A percentile compares a stretch with the other conserved stretches of the same genome.
Conservation (phyloP, 2,797 vertebrate genomes). For the Carapus acus region DNA sequence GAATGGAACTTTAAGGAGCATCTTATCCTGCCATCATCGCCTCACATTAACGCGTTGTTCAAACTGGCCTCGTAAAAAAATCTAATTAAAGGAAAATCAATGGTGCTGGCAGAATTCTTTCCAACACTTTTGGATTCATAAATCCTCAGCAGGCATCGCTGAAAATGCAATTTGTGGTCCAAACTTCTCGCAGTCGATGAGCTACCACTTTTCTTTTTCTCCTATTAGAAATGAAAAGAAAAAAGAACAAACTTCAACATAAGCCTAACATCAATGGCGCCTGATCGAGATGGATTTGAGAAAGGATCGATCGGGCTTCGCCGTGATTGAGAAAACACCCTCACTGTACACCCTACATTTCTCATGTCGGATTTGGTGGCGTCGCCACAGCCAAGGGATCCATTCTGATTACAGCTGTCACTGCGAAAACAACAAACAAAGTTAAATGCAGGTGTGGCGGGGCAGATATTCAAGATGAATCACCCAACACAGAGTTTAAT, state of each 20-base stretch:
- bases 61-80: constrained; percentile 37
- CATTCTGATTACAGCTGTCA: constrained; percentile 70
- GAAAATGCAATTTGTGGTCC: constrained; percentile 24
- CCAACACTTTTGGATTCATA: constrained; percentile 33
- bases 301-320: constrained; percentile 58
- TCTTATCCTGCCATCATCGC: constrained; percentile 25
- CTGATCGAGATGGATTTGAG: constrained; percentile 70
- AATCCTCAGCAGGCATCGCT: constrained; percentile 28
- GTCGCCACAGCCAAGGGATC: constrained; percentile 64
- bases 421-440: constrained; percentile 51
- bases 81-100: constrained; percentile 62
- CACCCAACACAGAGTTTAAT: constrained; percentile 36
- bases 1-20: constrained; percentile 41
- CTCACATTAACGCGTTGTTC: constrained; percentile 40
- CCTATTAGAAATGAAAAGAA: constrained; percentile 13
- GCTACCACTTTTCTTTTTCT: constrained; percentile 36
- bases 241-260: constrained; percentile 57
- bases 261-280: constrained; percentile 57
- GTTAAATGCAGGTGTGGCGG: constrained; percentile 51
- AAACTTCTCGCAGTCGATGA: constrained; percentile 23
- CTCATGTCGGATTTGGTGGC: constrained; percentile 67
- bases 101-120: constrained; percentile 40
- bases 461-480: constrained; percentile 51
- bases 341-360: constrained; percentile 61
- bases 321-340: constrained; percentile 68